Evolutionary conservation across 2,888 invertebrate genomes (phyloP), one percentile per base, ranked within the genome.

Genomic region (Dynastes tityus): DNA sequence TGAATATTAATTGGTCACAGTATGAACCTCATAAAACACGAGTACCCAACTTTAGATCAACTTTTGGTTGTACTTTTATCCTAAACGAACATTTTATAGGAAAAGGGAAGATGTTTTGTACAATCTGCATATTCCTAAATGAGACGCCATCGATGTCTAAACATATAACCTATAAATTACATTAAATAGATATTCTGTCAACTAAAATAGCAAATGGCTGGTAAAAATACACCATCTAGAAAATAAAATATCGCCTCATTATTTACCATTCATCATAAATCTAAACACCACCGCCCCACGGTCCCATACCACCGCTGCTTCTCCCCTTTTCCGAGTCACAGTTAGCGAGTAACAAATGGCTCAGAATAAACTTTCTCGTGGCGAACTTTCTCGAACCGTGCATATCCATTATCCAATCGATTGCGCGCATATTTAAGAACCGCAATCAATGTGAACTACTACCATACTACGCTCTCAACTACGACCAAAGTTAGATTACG

Each of bases 351-450:
- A 61, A 61, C 61, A 27, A 61, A 61, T 61, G 61, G 61, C 27
- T 61, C 27, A 61, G 61, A 61, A 61, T 61, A 61, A 61, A 61
- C 61, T 61, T 61, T 9, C 27, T 9, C 61, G 22, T 2, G 9
- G 11, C 27, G 22, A 61, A 61, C 61, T 61, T 61, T 27, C 13
- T 5, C 61, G 61, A 61, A 9, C 27, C 29, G 61, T 29, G 61
- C 61, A 53, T 37, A 37, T 53, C 61, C 61, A 61, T 61, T 61
- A 61, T 61, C 22, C 61, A 9, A 16, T 61, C 61, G 61, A 61
- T 61, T 61, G 61, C 29, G 61, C 61, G 11, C 61, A 61, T 61
- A 61, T 61, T 61, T 22, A 61, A 61, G 27, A 61, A 29, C 61
- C 29, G 61, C 61, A 61, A 61, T 61, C 61, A 61, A 61, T 61